Evolutionary conservation across 2,113 vertebrate species (phyloP), one percentile per base, ranked within the genome.

Genomic region (Leptobrachium leishanense): DNA sequence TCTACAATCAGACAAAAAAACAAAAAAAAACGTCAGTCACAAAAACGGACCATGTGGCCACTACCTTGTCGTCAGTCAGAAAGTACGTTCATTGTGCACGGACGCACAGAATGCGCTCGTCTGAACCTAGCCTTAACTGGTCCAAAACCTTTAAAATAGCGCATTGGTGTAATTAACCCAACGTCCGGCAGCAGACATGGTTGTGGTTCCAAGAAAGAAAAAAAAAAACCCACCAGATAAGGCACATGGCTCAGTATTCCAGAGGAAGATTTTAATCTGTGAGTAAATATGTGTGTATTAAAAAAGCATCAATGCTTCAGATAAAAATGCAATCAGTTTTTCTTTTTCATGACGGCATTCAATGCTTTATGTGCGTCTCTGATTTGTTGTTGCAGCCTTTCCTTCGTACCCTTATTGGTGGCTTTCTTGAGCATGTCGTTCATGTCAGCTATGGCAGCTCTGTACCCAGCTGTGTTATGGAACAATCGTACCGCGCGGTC

Each of bases 341-440:
- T 90, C 31, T 85, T 83, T 40, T 89, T 84, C 0, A 93, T 89
- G 73, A 96, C 90, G 0, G 84, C 84, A 6, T 93, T 91, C 85
- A 99, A 87, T 0, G 93, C 87, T 0, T 85, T 92, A 86, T 95
- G 93, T 39, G 97, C 96, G 0, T 92, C 88, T 11, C 54, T 57
- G 69, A 98, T 91, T 88, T 98, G 96, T 86, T 96, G 93, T 84
- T 95, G 93, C 82, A 99, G 89, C 86, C 97, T 91, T 88, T 96
- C 93, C 8, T 88, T 95, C 0, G 93, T 94, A 65, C 90, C 94
- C 63, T 94, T 92, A 0, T 90, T 97, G n/a, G 87, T 88, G 2
- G 95, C 89, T 76, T 92, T 95, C 85, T 92, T 96, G 82, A 98
- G 87, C 90, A 95, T 90, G 44, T 88, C 83, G 85, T 94, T 91